Conservation (phyloP, 2,113 vertebrate species). For the Fregetta grallaria region DNA sequence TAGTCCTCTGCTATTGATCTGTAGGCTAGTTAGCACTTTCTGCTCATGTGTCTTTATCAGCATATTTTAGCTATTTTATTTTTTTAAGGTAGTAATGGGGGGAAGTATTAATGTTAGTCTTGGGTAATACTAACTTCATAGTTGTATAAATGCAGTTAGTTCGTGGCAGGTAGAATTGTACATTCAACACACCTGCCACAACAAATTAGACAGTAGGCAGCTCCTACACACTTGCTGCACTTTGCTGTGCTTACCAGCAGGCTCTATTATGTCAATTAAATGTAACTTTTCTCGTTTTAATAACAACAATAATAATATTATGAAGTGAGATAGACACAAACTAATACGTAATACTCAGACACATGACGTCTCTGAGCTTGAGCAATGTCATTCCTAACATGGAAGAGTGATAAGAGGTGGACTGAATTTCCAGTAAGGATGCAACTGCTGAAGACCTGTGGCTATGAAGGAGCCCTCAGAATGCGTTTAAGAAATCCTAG, state of each 20-base stretch:
- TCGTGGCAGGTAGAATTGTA: not conserved
- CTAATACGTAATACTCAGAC: not conserved
- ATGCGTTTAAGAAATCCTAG: not conserved
- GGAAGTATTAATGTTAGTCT: not conserved
- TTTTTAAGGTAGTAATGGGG: not conserved
- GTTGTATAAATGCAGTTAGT: not conserved
- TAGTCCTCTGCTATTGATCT: not conserved
- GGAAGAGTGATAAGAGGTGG: not conserved
- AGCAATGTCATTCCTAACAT: not conserved
- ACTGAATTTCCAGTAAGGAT: not conserved
- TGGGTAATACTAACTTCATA: not conserved
- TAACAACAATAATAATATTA: not conserved
- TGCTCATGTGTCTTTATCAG: not conserved
- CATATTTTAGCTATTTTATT: not conserved
- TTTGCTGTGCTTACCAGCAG: not conserved
- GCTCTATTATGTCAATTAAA: not conserved
- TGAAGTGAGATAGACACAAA: not conserved
- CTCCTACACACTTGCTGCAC: not conserved
- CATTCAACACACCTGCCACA: not conserved
- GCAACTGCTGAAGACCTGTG: not conserved
- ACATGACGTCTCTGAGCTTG: not conserved
- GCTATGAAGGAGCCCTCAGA: not conserved
- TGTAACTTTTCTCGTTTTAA: not conserved
- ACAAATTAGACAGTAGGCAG: not conserved
- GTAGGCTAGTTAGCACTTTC: not conserved